Evolutionary conservation across 2,797 vertebrate genomes (phyloP).

Genomic region (Eulemur mongoz): DNA sequence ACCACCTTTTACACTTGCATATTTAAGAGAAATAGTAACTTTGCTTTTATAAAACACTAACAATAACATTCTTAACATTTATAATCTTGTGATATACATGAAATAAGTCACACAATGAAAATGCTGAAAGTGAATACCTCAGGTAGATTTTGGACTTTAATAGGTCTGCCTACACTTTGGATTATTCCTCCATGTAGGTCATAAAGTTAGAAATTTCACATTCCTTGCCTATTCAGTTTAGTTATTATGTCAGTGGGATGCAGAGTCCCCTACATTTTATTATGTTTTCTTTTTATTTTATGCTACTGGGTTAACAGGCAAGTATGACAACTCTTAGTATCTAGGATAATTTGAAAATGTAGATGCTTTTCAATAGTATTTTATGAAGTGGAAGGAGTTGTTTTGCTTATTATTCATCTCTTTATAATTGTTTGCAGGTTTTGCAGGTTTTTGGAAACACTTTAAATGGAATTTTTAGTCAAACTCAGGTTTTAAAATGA

Average conservation of each 20-base stretch:
- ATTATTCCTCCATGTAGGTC: neutral
- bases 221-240: conserved; percentile 42
- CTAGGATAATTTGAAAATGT: conserved; percentile 43
- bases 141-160: conserved; percentile 24
- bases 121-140: conserved; percentile 9
- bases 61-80: conserved; percentile 49
- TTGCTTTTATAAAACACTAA: conserved; percentile 65
- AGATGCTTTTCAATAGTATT: conserved; percentile 46
- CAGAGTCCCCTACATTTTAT: conserved; percentile 54
- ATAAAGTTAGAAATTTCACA: conserved; percentile 53
- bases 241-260: conserved; percentile 54
- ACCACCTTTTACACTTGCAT: conserved; percentile 39
- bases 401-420: conserved; percentile 62
- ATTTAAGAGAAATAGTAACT: conserved; percentile 63
- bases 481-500: conserved; percentile 15
- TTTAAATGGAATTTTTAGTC: conserved; percentile 44
- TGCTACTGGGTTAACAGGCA: conserved; percentile 41
- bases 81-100: conserved; percentile 40
- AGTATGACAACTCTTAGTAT: conserved; percentile 33
- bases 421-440: conserved; percentile 38
- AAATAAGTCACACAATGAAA: conserved; percentile 52
- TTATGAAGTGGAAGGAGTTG: conserved; percentile 64
- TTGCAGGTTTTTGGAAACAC: conserved; percentile 36
- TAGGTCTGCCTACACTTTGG: neutral
- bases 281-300: conserved; percentile 66